These are phyloP conservation scores for Meandrina meandrites DNA, from an alignment of 92 coral and sea anemone species.

Conservation along the genomic window DNA sequence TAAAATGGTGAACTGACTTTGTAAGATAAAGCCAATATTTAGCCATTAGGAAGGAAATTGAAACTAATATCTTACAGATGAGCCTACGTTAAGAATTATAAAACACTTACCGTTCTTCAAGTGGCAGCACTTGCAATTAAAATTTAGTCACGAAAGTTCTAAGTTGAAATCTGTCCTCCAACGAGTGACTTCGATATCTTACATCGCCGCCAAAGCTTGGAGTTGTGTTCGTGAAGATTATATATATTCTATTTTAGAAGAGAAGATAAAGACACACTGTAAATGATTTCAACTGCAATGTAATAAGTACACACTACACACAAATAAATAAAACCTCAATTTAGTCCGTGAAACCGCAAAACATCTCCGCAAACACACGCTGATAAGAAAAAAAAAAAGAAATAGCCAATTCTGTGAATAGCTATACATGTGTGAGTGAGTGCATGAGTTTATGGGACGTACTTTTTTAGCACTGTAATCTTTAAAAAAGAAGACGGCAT, in stretches of 20 bases:
- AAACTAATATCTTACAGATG: background rate
- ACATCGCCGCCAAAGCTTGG: background rate
- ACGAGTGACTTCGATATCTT: background rate
- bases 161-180: background rate
- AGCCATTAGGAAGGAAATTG: background rate
- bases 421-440: background rate
- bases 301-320: background rate
- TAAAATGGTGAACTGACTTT: background rate
- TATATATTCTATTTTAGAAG: background rate
- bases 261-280: background rate
- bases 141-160: background rate
- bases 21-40: background rate
- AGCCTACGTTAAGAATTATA: background rate
- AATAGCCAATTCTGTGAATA: background rate
- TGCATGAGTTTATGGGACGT: background rate
- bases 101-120: background rate
- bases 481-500: background rate
- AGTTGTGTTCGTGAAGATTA: background rate
- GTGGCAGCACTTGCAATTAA: background rate
- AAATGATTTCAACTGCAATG: background rate
- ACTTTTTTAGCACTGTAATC: background rate
- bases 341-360: background rate
- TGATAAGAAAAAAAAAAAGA: no score
- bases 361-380: slow-evolving; percentile 8
- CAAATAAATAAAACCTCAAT: background rate